Base-by-base conservation (phyloP, 2,797 vertebrate species). In the Euphonia xanthogaster region DNA sequence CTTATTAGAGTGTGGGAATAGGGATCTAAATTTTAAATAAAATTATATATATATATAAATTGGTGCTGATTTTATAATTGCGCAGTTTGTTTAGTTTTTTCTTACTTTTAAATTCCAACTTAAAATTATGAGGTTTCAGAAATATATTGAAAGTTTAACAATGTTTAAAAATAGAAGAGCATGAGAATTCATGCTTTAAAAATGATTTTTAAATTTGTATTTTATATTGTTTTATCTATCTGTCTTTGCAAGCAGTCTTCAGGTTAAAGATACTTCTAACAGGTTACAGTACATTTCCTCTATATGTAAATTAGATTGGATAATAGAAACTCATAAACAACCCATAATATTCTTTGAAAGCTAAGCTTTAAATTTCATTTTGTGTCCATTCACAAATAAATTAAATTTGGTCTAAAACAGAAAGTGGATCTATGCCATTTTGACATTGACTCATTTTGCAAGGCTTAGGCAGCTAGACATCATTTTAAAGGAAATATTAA, bases 11-110 rank as follows among this genome's bases (percentile, higher is more conserved):
- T 99, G 99, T 99, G 99, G 98, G 99, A 98, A 99, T 99, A 98
- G 99, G 99, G 98, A 98, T 99, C 98, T 99, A 99, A 99, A 99
- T 99, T 99, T 99, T 99, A 99, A 99, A 99, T 99, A 99, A 99
- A 99, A 98, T 98, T 99, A 99, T 99, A 99, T 98, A 98, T 99
- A 98, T 98, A 99, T 99, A 99, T 99, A 99, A 98, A 99, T 99
- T 98, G 99, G 99, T 99, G 99, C 99, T 99, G 99, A 99, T 99
- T 99, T 99, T 99, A 99, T 99, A 99, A 99, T 99, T 99, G 99
- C 99, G 98, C 98, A 99, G 99, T 99, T 98, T 98, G 98, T 98
- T 98, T 99, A 98, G 98, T 98, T 99, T 98, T 98, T 99, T 99
- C 98, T 98, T 98, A 98, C 98, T 99, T 99, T 99, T 98, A 98